These are phyloP conservation scores for Ctenosaura bakeri DNA, from an alignment of 2,797 vertebrate species.

Conservation along the genomic window DNA sequence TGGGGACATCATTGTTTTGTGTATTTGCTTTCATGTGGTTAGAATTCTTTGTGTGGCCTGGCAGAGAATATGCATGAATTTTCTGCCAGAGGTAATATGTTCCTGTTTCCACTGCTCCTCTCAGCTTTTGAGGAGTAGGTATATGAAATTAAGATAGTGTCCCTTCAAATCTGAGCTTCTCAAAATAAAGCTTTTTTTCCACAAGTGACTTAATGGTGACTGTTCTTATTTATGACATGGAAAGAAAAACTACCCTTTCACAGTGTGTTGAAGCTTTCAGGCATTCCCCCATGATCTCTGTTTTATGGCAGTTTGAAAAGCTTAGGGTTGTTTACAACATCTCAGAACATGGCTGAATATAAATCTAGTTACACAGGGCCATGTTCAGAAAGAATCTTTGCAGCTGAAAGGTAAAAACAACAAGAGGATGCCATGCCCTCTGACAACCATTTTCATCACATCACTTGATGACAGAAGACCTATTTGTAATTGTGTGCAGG, in stretches of 20 bases:
- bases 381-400: neutral
- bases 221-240: neutral
- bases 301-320: neutral
- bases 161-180: neutral
- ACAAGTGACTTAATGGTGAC: neutral
- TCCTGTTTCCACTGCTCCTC: too few relatives aligned
- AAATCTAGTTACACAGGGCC: neutral
- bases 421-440: neutral
- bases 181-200: neutral
- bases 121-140: too few relatives aligned
- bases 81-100: conserved; percentile 1
- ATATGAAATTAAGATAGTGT: conserved; percentile 1
- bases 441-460: neutral
- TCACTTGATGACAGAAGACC: neutral
- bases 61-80: neutral
- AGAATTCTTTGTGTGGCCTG: neutral
- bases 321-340: neutral
- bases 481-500: neutral
- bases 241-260: neutral
- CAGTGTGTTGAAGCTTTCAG: neutral
- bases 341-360: neutral
- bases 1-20: conserved; percentile 63
- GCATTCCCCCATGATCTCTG: neutral
- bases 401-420: neutral
- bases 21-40: conserved; percentile 50